Evolutionary conservation across 2,888 invertebrate species (phyloP), one percentile per base, ranked within the genome.

Genomic region (Metopia argyrocephala): DNA sequence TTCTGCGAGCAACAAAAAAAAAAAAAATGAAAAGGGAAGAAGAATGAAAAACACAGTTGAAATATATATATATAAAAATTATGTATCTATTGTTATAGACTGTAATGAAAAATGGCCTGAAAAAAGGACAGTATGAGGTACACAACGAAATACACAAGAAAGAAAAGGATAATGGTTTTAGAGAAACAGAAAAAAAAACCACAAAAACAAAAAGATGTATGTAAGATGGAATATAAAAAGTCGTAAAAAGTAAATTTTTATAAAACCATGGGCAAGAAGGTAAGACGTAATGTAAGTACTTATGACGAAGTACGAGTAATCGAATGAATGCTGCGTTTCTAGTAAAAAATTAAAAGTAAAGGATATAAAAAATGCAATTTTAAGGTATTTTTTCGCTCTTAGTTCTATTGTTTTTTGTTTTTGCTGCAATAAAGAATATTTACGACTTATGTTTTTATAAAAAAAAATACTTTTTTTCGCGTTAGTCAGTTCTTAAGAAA

Each of bases 401-500:
- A 27, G 7, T 46, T 46, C 38, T 15, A 15, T 65, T 75, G 9
- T 46, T 78, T 54, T 65, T 62, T 57, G 56, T 69, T 78, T 78
- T 71, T 38, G 56, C 78, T 73, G 59, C 69, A 81, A 78, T 81
- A 70, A 81, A 62, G 74, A 66, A 74, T 81, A 78, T 65, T 74
- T 75, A 66, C 31, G 68, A 70, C 65, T 69, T 45, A 56, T 66
- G 20, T 61, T 45, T 62, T 46, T 27, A 1, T 25, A 27, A n/a
- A n/a, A n/a, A n/a, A n/a, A n/a, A n/a, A n/a, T 38, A 12, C 38
- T 2, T 38, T 38, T 31, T 38, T 38, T 38, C 48, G 27, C 59
- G 50, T 65, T 61, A 75, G 70, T 76, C 48, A 69, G 65, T 78
- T 78, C 71, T 68, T 81, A 76, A 81, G 81, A 78, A 78, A 81